Evolutionary conservation across 1,140 invertebrate genomes (phyloP), one percentile per base, ranked within the genome.

Genomic region (Melitaea cinxia): DNA sequence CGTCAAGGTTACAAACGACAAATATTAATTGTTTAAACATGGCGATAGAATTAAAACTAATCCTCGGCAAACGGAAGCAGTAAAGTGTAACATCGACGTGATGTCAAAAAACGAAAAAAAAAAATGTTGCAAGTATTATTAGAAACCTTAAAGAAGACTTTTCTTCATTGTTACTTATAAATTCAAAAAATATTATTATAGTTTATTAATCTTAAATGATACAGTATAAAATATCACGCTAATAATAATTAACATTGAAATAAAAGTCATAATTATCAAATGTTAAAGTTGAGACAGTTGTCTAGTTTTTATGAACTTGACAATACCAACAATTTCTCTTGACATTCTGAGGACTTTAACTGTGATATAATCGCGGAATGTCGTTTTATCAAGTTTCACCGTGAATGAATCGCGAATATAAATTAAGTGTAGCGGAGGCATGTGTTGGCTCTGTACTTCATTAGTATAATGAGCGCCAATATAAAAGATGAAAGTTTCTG

Each of bases 391-490:
- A 37, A n/a, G 30, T 55, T 55, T 55, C 52, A 12, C 35, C 42
- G n/a, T 7, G 33, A 56, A 26, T 26, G 54, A 4, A 15, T 42
- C n/a, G 54, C 21, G 35, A 56, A 56, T 56, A 26, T 39, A 42
- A 56, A 56, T 26, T 6, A 6, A 12, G 53, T 15, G 4, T 30
- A 14, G 30, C 23, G 53, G 35, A 37, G 30, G 33, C 4, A 21
- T 21, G 12, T n/a, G 15, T n/a, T 21, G 10, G 7, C 52, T 37
- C 33, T n/a, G 52, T 33, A 17, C 30, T 23, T 55, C 35, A 24
- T 39, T 23, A 10, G 21, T 35, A 39, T 42, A 56, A 56, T 23
- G 54, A 56, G 42, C 23, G 19, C 12, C 42, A 39, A 56, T 56
- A 33, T 56, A 4, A 42, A 45, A 39, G 35, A 21, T 14, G 52